Evolutionary conservation across 2,113 vertebrate species (phyloP).

Genomic region (Halcyon malimbica): DNA sequence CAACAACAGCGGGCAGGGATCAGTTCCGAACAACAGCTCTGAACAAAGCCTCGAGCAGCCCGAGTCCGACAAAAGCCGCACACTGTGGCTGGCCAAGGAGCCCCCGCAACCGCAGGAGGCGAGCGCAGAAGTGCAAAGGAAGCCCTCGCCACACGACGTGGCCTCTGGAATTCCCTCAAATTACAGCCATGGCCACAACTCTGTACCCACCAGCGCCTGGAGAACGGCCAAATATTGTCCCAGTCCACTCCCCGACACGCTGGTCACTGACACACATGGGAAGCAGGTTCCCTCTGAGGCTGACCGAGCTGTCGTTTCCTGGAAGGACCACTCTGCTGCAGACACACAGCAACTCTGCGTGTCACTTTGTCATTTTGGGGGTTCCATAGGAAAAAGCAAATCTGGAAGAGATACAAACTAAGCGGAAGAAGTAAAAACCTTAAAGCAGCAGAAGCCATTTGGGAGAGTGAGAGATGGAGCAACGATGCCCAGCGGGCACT

Average conservation of each 20-base stretch:
- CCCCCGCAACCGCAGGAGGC: accelerated
- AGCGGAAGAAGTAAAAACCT: background rate
- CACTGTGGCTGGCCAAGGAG: background rate
- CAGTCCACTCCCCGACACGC: background rate
- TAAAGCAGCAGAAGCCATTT: background rate
- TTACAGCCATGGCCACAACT: background rate
- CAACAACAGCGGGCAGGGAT: background rate
- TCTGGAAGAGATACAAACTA: background rate
- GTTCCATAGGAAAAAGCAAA: background rate
- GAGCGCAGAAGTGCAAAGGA: accelerated
- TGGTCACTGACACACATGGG: background rate
- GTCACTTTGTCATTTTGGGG: background rate
- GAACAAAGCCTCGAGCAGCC: background rate
- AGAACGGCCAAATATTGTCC: background rate
- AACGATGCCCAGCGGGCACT: background rate
- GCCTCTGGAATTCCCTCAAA: background rate
- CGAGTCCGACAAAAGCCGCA: background rate
- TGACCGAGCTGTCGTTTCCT: background rate
- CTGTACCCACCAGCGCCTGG: background rate
- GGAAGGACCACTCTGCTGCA: background rate
- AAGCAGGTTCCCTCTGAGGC: background rate
- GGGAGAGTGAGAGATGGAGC: accelerated
- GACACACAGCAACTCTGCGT: background rate
- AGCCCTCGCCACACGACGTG: background rate
- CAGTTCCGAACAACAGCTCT: background rate